phyloP scores from a whole-genome alignment of 2,113 vertebrate genomes.

The Odontesthes bonariensis region DNA sequence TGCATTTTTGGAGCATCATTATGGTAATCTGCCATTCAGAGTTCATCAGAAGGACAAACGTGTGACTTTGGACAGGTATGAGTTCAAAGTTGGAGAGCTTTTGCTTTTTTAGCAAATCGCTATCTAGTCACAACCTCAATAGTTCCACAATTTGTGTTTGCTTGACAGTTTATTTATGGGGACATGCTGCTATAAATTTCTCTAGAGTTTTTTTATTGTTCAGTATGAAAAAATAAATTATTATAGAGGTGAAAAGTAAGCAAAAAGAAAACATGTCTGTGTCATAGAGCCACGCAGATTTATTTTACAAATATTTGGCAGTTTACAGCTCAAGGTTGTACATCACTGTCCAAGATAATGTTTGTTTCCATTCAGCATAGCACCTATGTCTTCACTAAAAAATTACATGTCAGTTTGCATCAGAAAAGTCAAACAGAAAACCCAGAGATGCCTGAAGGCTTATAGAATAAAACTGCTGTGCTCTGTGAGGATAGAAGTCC shows the following conservation, averaged over 20 bases:
- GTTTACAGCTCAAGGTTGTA: no score
- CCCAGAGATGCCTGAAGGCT: neutral
- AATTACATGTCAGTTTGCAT: neutral
- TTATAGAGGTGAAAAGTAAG: no score
- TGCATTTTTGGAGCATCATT: neutral
- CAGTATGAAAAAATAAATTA: no score
- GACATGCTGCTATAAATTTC: no score
- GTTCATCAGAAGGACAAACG: neutral
- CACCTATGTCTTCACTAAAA: neutral
- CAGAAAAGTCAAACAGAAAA: neutral
- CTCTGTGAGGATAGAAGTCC: neutral
- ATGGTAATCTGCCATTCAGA: neutral
- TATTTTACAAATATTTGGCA: no score
- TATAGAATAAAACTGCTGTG: neutral
- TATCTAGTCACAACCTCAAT: rapidly evolving
- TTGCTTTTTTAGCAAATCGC: neutral
- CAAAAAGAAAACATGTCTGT: no score
- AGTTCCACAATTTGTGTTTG: no score
- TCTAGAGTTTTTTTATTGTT: no score
- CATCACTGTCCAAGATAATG: neutral
- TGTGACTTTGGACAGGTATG: neutral
- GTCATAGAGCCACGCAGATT: no score
- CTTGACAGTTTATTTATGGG: no score
- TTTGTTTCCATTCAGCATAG: neutral
- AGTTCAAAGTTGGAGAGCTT: neutral